Base-by-base conservation (phyloP, 2,113 vertebrate genomes). In the Chaetops frenatus region DNA sequence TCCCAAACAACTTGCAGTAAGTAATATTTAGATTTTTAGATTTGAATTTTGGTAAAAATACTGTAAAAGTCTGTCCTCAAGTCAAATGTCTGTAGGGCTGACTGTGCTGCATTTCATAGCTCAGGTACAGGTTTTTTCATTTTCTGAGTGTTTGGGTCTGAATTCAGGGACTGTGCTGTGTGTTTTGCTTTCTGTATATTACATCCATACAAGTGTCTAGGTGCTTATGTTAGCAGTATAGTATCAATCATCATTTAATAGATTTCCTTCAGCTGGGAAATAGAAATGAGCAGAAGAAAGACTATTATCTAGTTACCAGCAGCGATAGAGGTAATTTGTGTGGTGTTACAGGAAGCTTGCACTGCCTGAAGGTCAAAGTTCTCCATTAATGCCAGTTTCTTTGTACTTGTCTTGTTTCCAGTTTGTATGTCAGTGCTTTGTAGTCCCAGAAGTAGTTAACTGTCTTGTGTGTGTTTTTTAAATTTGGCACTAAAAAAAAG, bases 1-100 rank as follows among this genome's bases (percentile, higher is more conserved):
- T 53, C 99, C 99, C 78, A 99, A 99, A 90, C 99, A 99, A 93
- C 98, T 99, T 85, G 98, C 98, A 97, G 99, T 99, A 98, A 97
- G 98, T 98, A 95, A 81, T 51, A 90, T 69, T 72, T 45, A 64
- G 81, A 89, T 86, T 80, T 92, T 83, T 90, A 67, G 13, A 62
- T 92, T 73, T 92, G 57, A 80, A 45, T 56, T 83, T 95, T 85
- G 83, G 8, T 58, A 54, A 89, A 85, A 8, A 31, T 77, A 69
- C 40, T 42, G 10, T 77, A 57, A 80, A 74, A 56, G 20, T 35
- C 38, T 78, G 53, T 95, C 51, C 74, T 70, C 45, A 21, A 48
- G 45, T 96, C 29, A 94, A 73, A 69, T 79, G 71, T 90, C 81
- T 87, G 54, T 90, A 94, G 80, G 23, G 83, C 84, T 95, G 7